Percentiles rank a stretch among this genome's conserved stretches.
These are phyloP conservation scores for Haliaeetus leucogaster DNA, from an alignment of 2,113 vertebrate species.

Conservation along the genomic window DNA sequence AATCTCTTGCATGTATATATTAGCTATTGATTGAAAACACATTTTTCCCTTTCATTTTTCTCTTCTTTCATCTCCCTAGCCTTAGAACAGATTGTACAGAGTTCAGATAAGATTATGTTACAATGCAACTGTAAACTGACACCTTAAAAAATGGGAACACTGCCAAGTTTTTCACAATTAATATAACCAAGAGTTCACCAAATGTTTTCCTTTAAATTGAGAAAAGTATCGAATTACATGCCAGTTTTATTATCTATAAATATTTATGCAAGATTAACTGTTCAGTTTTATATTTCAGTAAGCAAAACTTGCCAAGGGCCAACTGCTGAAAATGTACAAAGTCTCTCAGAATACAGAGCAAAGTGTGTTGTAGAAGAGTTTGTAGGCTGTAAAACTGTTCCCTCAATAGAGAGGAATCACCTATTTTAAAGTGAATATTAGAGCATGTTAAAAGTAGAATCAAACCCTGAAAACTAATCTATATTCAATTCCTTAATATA, in stretches of 20 bases:
- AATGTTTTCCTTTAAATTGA: conserved; percentile 8
- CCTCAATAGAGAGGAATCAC: not conserved
- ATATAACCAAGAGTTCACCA: not conserved
- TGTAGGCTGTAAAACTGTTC: not conserved
- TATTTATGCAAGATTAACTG: conserved; percentile 37
- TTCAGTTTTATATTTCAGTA: not conserved
- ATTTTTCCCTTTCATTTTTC: not conserved
- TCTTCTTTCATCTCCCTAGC: not conserved
- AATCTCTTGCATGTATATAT: not conserved
- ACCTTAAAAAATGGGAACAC: conserved; percentile 11
- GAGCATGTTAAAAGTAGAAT: not conserved
- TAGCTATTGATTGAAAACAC: not conserved
- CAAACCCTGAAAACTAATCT: not conserved
- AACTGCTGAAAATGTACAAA: not conserved
- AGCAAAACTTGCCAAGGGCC: not conserved
- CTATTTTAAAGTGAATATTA: not conserved
- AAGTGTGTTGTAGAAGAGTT: not conserved
- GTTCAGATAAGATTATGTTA: conserved; percentile 9
- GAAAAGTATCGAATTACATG: not conserved
- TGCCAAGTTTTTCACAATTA: conserved; percentile 39
- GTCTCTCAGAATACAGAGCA: not conserved
- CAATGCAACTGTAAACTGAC: conserved; percentile 15
- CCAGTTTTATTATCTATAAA: conserved; percentile 31
- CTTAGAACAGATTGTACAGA: not conserved
- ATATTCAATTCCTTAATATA: not conserved